Conservation (phyloP, 2,113 vertebrate species). For the Alosa alosa region DNA sequence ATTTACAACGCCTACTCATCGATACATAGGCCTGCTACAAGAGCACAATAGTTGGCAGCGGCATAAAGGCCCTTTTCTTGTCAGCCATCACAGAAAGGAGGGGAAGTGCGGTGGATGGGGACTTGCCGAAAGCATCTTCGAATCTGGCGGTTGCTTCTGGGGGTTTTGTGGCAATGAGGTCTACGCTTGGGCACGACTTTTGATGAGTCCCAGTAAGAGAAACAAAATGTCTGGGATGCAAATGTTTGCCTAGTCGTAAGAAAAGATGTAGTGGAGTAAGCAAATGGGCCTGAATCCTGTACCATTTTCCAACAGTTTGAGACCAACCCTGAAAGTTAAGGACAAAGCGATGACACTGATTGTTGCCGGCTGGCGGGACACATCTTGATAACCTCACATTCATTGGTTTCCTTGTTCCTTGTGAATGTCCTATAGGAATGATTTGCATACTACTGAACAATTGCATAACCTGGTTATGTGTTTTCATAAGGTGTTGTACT, state of each 20-base stretch:
- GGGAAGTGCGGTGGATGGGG: neutral
- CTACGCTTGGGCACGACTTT: neutral
- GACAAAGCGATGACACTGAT: neutral
- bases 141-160: neutral
- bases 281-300: neutral
- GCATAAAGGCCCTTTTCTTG: conserved; percentile 34
- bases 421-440: conserved; percentile 26
- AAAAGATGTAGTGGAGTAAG: neutral
- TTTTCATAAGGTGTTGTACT: neutral
- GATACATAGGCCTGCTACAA: conserved; percentile 27
- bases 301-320: neutral
- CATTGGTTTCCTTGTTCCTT: conserved; percentile 27
- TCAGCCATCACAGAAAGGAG: conserved; percentile 29
- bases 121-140: neutral
- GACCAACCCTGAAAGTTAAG: neutral
- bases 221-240: neutral
- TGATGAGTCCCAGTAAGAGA: conserved; percentile 10
- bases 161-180: neutral
- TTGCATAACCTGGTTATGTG: neutral
- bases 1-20: conserved; percentile 26
- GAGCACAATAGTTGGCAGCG: conserved; percentile 41
- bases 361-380: conserved; percentile 3
- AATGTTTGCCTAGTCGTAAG: neutral
- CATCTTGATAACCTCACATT: conserved; percentile 2
- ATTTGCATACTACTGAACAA: conserved; percentile 51